A percentile compares a stretch with the other conserved stretches of the same genome.
These are phyloP conservation scores for Corythornis madagascariensis DNA, from an alignment of 2,113 vertebrate species.

Conservation along the genomic window DNA sequence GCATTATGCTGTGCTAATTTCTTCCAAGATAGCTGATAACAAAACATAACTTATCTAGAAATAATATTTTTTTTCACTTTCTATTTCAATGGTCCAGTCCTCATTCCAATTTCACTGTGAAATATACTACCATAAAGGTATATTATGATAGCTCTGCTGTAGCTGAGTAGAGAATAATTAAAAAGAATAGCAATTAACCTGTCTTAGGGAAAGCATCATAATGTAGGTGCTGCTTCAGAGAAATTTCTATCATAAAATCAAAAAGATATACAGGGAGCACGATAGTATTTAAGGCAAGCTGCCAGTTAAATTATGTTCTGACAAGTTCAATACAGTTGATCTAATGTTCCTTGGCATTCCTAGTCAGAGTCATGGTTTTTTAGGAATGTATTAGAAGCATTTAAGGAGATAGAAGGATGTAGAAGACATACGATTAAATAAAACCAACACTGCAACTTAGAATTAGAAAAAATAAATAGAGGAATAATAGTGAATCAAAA, in stretches of 20 bases:
- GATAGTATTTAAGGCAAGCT: background rate
- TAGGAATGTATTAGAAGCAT: background rate
- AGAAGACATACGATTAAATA: background rate
- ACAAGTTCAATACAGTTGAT: background rate
- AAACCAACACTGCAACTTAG: background rate
- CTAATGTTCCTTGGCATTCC: background rate
- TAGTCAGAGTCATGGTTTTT: background rate
- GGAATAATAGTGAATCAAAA: background rate
- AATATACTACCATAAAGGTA: background rate
- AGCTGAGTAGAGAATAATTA: slow-evolving; percentile 55
- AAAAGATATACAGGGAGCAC: background rate
- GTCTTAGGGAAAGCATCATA: background rate
- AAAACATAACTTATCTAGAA: background rate
- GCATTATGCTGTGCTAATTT: background rate
- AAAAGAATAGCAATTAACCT: slow-evolving; percentile 50
- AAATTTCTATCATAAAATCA: slow-evolving; percentile 39
- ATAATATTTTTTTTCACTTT: background rate
- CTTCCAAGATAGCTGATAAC: slow-evolving; percentile 1
- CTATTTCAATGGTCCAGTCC: background rate
- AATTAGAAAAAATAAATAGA: background rate
- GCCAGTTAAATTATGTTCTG: background rate
- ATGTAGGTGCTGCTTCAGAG: background rate
- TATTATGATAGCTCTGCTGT: slow-evolving; percentile 25
- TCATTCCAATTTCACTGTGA: background rate
- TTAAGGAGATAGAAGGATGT: background rate